Base-by-base conservation (phyloP, 1,140 invertebrate genomes). In the Megalonaias nervosa region DNA sequence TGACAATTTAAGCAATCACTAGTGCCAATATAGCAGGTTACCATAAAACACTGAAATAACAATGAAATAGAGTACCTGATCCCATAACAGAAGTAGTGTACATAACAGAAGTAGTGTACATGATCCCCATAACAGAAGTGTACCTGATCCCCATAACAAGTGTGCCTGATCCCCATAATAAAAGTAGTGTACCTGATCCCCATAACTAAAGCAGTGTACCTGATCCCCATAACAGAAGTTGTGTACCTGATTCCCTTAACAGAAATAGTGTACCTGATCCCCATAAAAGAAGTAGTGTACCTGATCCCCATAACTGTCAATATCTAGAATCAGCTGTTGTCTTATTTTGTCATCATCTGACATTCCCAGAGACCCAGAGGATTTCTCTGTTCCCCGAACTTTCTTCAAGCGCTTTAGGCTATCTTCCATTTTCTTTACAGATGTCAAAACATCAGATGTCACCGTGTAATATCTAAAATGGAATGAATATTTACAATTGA, bases 321-420 rank as follows among this genome's bases (percentile, higher is more conserved):
- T 95, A 92, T 99, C 97, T 15, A 97, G 93, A 81, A 94, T 94
- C 21, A 99, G 92, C 89, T 99, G 97, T 75, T 95, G 92, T 65
- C 97, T 92, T 89, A 98, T 98, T 92, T 98, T 99, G 88, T 97
- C 96, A 90, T 98, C 97, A 89, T 99, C 97, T 15, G 92, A 93
- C 21, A 93, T 90, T 88, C 94, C 91, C 61, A 85, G 84, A 23
- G 75, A 71, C 13, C 79, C 85, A 19, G 77, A 59, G 17, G 82
- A 81, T 75, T 87, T 85, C 31, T 88, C 88, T 74, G 86, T 88
- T 61, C 95, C 94, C 79, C 95, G 92, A 67, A 95, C 94, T 92
- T 96, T 96, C 89, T 98, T 97, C 73, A 99, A 92, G 77, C 96
- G 96, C 87, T 98, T 97, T 73, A 99, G 92, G 82, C 96, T 98